Conservation (phyloP, 2,888 invertebrate genomes). For the Scaptodrosophila latifasciaeformis region DNA sequence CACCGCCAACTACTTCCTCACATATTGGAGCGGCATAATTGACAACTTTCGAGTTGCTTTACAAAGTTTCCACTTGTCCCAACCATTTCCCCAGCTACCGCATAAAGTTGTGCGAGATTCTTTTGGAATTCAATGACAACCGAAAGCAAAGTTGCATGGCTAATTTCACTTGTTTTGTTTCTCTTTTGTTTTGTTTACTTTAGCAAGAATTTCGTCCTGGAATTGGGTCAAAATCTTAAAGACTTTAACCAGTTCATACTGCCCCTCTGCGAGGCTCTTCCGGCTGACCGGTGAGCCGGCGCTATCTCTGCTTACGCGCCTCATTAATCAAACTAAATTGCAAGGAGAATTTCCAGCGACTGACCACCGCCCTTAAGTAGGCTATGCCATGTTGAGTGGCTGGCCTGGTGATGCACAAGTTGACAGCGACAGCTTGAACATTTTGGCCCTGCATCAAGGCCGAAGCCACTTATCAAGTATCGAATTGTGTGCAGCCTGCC, state of each 20-base stretch:
- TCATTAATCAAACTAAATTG: conserved; percentile 66
- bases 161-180: not conserved
- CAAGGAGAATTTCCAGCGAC: conserved; percentile 39
- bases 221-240: conserved; percentile 40
- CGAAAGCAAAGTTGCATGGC: not conserved
- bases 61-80: not conserved
- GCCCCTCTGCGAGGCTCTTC: not conserved
- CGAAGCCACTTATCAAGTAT: too few species aligned
- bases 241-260: conserved; percentile 1
- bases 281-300: conserved; percentile 1
- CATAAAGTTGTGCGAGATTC: not conserved
- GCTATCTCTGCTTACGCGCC: conserved; percentile 53
- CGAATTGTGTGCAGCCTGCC: conserved; percentile 32
- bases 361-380: not conserved
- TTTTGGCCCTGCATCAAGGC: too few species aligned
- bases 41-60: too few species aligned
- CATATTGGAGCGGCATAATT: too few species aligned
- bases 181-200: not conserved
- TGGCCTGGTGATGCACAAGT: conserved; percentile 42
- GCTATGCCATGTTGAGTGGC: conserved; percentile 27
- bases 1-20: too few species aligned
- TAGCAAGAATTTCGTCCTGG: not conserved
- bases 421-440: too few species aligned
- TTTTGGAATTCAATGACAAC: not conserved
- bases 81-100: not conserved